These are phyloP conservation scores for Platyura marginata DNA, from an alignment of 1,140 invertebrate species.

Conservation along the genomic window DNA sequence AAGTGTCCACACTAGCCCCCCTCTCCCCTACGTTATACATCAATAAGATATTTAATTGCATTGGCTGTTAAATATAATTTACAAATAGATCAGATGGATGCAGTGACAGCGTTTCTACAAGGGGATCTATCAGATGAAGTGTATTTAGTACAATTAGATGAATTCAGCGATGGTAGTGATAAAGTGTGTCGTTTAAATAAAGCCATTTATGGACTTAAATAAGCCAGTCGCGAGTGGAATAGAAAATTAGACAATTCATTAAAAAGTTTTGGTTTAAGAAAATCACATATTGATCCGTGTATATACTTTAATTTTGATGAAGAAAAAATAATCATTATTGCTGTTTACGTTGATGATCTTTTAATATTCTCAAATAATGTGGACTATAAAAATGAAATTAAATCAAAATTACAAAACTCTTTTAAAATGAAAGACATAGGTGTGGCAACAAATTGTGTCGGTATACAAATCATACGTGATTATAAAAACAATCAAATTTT, in stretches of 20 bases:
- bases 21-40: constrained; percentile 3
- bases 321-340: constrained; percentile 10
- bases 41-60: constrained; percentile 2
- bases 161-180: constrained; percentile 10
- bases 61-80: constrained; percentile 2
- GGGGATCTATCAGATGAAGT: constrained; percentile 21
- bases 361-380: constrained; percentile 14
- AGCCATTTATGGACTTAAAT: constrained; percentile 24
- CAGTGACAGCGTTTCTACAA: constrained; percentile 24
- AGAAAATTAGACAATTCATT: constrained; percentile 13
- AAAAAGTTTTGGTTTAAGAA: constrained; percentile 9
- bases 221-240: constrained; percentile 17
- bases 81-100: constrained; percentile 7
- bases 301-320: constrained; percentile 10
- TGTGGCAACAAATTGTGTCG: constrained; percentile 2
- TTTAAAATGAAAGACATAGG: constrained; percentile 6
- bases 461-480: constrained; percentile 1
- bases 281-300: constrained; percentile 14
- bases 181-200: constrained; percentile 18
- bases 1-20: too few species aligned
- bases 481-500: neutral
- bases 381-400: constrained; percentile 1
- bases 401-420: neutral
- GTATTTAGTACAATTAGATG: constrained; percentile 19
- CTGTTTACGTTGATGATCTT: constrained; percentile 21